A percentile compares a stretch with the other conserved stretches of the same genome.
Evolutionary conservation across 2,113 vertebrate genomes (phyloP).

Genomic region (Saguinus midas): DNA sequence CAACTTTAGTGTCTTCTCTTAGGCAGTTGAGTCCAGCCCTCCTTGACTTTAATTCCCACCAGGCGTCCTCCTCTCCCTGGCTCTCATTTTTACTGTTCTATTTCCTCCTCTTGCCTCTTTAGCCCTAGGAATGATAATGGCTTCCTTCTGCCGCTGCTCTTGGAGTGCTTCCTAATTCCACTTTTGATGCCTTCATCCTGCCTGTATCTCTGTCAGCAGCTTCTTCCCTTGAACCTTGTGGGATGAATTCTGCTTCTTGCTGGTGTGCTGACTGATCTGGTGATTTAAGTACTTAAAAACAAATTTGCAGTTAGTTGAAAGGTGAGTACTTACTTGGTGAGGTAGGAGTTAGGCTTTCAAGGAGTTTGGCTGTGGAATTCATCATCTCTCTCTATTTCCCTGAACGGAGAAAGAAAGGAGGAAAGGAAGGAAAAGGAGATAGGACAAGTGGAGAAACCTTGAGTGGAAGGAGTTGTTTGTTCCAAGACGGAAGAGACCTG

Average conservation of each 20-base stretch:
- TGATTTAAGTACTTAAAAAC: not conserved
- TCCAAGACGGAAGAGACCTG: not conserved
- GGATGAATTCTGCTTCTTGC: not conserved
- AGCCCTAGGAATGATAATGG: not conserved
- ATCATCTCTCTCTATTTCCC: not conserved
- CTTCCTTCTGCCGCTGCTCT: not conserved
- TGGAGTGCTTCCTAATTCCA: no score
- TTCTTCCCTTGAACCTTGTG: not conserved
- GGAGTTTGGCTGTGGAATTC: not conserved
- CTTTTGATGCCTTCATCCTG: no score
- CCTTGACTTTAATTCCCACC: not conserved
- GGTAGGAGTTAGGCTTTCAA: not conserved
- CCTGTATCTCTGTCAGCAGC: not conserved
- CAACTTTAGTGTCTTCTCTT: not conserved
- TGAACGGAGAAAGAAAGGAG: not conserved
- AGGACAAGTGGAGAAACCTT: not conserved
- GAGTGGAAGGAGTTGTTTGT: not conserved
- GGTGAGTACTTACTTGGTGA: not conserved
- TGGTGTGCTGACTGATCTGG: not conserved
- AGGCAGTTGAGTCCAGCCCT: not conserved
- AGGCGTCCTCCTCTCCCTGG: not conserved
- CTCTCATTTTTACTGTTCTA: not conserved
- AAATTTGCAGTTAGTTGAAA: not conserved
- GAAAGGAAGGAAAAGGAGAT: not conserved
- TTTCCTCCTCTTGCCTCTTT: not conserved